Conservation (phyloP, 2,888 invertebrate species). For the Zeuzera pyrina region DNA sequence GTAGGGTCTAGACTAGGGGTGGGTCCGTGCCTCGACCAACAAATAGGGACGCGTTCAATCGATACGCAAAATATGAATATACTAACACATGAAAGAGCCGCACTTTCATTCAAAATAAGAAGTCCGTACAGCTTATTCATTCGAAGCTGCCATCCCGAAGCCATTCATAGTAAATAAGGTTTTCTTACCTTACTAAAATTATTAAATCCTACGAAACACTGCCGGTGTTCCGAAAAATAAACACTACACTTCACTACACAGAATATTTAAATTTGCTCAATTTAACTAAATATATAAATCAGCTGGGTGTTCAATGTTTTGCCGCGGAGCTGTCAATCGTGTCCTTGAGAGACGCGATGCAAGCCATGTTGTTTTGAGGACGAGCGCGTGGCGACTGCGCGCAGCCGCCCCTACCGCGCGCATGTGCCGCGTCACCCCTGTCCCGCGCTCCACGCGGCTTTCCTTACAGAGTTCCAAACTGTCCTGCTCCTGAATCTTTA, state of each 20-base stretch:
- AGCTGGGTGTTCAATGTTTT: constrained; percentile 34
- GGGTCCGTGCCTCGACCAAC: too few relatives aligned
- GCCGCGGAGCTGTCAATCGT: constrained; percentile 48
- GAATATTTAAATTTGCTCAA: constrained; percentile 19
- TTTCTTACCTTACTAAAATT: constrained; percentile 51
- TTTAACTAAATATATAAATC: too few relatives aligned
- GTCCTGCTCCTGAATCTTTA: not conserved
- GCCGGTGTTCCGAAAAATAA: constrained; percentile 40
- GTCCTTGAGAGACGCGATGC: constrained; percentile 48
- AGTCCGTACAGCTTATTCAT: too few relatives aligned
- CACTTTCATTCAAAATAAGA: too few relatives aligned
- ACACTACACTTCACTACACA: constrained; percentile 23
- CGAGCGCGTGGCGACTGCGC: constrained; percentile 70
- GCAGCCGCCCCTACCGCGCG: constrained; percentile 43
- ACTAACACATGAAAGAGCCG: too few relatives aligned
- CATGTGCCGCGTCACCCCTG: constrained; percentile 60
- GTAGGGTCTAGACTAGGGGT: too few relatives aligned
- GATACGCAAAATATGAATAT: too few relatives aligned
- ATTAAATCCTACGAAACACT: constrained; percentile 21
- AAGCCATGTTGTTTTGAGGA: constrained; percentile 60
- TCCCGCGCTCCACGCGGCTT: constrained; percentile 24
- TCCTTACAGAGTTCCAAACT: too few relatives aligned
- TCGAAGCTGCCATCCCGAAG: too few relatives aligned
- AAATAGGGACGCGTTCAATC: too few relatives aligned
- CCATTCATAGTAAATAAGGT: too few relatives aligned